phyloP scores from a whole-genome alignment of 2,797 vertebrate species.

The Halcyon badia region DNA sequence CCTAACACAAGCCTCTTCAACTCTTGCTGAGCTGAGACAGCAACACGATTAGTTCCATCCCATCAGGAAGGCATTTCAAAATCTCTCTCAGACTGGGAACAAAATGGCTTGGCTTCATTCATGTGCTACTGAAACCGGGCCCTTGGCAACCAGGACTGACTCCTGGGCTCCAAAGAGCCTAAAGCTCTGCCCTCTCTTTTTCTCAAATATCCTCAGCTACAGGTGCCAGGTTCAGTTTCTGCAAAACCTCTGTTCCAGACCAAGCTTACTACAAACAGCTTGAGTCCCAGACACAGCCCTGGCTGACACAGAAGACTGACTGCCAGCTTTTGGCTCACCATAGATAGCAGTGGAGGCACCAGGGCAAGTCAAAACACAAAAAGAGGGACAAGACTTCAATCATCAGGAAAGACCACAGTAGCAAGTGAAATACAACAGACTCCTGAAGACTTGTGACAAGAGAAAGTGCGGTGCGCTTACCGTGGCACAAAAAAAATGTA shows the following conservation, averaged over 20 bases:
- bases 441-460: not conserved
- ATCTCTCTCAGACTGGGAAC: not conserved
- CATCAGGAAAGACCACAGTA: not conserved
- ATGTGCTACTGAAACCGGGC: not conserved
- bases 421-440: not conserved
- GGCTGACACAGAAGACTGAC: not conserved
- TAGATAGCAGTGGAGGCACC: not conserved
- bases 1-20: accelerated
- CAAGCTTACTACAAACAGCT: not conserved
- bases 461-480: slow-evolving; percentile 51
- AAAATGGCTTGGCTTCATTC: not conserved
- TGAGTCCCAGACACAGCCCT: not conserved
- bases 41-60: not conserved
- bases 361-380: not conserved
- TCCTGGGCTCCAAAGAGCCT: not conserved
- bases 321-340: not conserved
- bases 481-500: slow-evolving; percentile 65
- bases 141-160: not conserved
- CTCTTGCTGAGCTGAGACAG: not conserved
- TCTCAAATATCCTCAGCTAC: not conserved
- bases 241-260: not conserved
- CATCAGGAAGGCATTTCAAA: not conserved
- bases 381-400: not conserved
- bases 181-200: not conserved
- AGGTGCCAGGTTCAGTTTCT: not conserved